Percentiles rank a stretch among this genome's conserved stretches.
Conservation (phyloP, 2,113 vertebrate genomes). For the Psammodynastes pulverulentus region DNA sequence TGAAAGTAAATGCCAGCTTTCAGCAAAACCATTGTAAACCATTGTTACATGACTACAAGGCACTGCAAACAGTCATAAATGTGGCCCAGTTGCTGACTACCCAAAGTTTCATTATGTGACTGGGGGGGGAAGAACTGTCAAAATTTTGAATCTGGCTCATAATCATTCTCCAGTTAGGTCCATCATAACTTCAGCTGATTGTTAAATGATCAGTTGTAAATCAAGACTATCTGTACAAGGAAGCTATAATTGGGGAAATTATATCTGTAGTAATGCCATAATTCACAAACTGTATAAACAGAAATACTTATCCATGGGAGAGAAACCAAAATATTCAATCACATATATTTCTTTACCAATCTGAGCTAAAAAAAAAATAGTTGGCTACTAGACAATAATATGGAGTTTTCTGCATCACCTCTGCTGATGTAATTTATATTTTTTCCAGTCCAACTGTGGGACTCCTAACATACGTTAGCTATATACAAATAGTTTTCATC, state of each 20-base stretch:
- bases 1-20: not conserved
- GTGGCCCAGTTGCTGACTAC: too few relatives aligned
- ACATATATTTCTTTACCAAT: not conserved
- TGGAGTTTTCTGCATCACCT: not conserved
- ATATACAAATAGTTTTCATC: not conserved
- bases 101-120: too few relatives aligned
- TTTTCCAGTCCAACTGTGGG: not conserved
- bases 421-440: not conserved
- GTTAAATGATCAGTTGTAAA: not conserved
- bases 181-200: not conserved
- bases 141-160: not conserved
- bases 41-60: not conserved
- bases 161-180: not conserved
- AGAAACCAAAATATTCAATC: not conserved
- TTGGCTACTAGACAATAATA: not conserved
- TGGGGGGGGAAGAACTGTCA: too few relatives aligned
- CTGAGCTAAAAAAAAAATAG: not conserved
- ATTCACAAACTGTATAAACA: not conserved
- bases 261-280: not conserved
- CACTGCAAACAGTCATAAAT: too few relatives aligned
- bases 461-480: not conserved
- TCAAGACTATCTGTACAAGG: not conserved
- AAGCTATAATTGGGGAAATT: not conserved
- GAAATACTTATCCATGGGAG: not conserved
- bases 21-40: not conserved